phyloP scores from a whole-genome alignment of 1,140 invertebrate species.

The Bombus superbus region DNA sequence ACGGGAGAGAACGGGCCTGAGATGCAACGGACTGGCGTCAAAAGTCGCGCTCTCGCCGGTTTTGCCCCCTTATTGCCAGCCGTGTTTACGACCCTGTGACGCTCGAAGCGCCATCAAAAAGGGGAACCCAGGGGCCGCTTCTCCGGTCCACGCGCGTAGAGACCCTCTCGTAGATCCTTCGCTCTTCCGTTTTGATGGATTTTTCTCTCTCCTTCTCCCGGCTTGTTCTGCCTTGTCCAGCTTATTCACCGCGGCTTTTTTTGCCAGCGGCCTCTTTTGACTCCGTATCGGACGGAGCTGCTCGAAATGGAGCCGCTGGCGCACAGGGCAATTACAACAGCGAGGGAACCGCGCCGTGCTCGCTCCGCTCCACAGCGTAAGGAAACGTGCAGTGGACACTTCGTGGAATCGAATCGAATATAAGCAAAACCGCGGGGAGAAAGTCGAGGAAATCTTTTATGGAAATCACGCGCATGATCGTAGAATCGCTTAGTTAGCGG shows the following conservation, averaged over 20 bases:
- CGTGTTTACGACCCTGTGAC: conserved; percentile 73
- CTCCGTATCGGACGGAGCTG: conserved; percentile 6
- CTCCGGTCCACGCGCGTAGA: conserved; percentile 39
- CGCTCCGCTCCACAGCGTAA: background rate
- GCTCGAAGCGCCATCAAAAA: conserved; percentile 76
- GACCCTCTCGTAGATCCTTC: conserved; percentile 35
- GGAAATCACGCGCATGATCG: background rate
- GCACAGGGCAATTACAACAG: conserved; percentile 26
- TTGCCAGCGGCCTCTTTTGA: conserved; percentile 26
- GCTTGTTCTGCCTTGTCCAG: background rate
- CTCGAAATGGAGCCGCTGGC: conserved; percentile 24
- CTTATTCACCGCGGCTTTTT: conserved; percentile 27
- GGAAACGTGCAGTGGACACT: conserved; percentile 5
- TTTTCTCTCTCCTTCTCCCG: conserved; percentile 2
- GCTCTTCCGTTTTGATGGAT: conserved; percentile 3
- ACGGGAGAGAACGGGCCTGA: conserved; percentile 21
- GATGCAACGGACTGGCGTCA: conserved; percentile 28
- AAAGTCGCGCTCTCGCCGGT: conserved; percentile 56
- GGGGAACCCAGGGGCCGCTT: conserved; percentile 22
- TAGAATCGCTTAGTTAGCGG: background rate
- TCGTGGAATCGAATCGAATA: background rate
- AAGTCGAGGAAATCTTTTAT: background rate
- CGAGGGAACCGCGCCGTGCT: background rate
- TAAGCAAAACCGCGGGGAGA: background rate
- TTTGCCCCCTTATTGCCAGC: conserved; percentile 66